Base-by-base conservation (phyloP, 92 coral and sea anemone species). In the Montipora capitata region DNA sequence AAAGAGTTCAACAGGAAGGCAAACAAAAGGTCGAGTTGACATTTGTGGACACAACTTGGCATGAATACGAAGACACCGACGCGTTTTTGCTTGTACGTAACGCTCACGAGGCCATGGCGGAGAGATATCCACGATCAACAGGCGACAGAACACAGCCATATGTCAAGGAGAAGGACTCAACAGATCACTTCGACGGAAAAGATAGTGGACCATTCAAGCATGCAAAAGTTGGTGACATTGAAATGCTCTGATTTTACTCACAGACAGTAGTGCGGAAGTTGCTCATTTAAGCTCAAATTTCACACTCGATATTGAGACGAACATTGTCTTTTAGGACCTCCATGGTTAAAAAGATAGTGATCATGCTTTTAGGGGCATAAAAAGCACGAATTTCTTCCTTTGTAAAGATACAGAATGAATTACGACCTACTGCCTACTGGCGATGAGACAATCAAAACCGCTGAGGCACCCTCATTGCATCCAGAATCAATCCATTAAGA, bases 91-190 rank as follows among this genome's bases (percentile, higher is more conserved):
- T 93, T 74, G 96, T 95, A 10, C 85, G 76, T 44, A 82, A 82
- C 20, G 98, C 85, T 10, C 90, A 85, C 38, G 96, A 93, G 10
- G 91, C 94, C 2, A 84, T 95, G 79, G 91, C 81, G 4, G 98
- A 95, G 7, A 78, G 95, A 12, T 95, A 95, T 78, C 98, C 98
- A 4, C 85, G 98, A 27, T 90, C 94, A 45, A 95, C 98, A 14
- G 98, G 98, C 16, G 96, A 95, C 83, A 87, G 96, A 56, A 93
- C 91, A 15, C 88, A 93, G 79, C 98, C 98, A 2, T 95, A 88
- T 49, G 72, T 83, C 2, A 83, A 83, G 40, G 87, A 83, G 17
- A 72, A 59, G 79, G 63, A 41, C 3, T 65, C 51, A 0, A 15
- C 65, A 3, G 57, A 67, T 5, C 12, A 10, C 43, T 20, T 6